Base-by-base conservation (phyloP, 2,888 invertebrate genomes). In the Pedicia rivosa region DNA sequence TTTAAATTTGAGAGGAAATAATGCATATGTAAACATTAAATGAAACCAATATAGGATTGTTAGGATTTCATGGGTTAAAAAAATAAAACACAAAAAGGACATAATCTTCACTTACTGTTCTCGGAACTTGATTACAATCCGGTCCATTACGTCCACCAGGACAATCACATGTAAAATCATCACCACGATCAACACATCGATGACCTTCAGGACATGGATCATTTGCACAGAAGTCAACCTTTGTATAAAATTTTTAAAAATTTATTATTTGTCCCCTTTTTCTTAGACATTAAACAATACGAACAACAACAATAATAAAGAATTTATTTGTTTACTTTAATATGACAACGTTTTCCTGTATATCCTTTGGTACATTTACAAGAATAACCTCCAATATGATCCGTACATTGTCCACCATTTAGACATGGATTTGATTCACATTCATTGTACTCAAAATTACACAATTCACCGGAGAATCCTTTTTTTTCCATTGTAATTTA, bases 361-460 rank as follows among this genome's bases (percentile, higher is more conserved):
- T 72, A 79, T 22, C 79, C 79, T 36, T 75, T 69, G 5, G 72
- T 70, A 55, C 79, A 79, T 33, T 69, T 64, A 55, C 79, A 79
- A 42, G 65, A 64, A 56, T 69, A 79, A 42, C 72, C 69, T 31
- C 73, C 76, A 47, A 79, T 70, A 53, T 71, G 72, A 63, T 79
- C 78, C 40, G 72, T 74, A 62, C 80, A 81, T 29, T 76, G 74
- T 44, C 79, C 80, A 30, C 74, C 75, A 56, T 80, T 76, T 39
- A 68, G 65, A 55, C 80, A 81, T 29, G 80, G 80, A 40, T 75
- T 74, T 44, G 77, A 76, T 54, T 75, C 74, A 54, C 81, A 81
- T 58, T 79, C 78, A 56, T 80, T 75, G 62, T 76, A 78, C 53
- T 78, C 76, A 52, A 74, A 64, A 53, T 79, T 77, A 53, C 81